These are phyloP conservation scores for Drosophila watanabei DNA, from an alignment of 1,140 invertebrate genomes.

Conservation along the genomic window DNA sequence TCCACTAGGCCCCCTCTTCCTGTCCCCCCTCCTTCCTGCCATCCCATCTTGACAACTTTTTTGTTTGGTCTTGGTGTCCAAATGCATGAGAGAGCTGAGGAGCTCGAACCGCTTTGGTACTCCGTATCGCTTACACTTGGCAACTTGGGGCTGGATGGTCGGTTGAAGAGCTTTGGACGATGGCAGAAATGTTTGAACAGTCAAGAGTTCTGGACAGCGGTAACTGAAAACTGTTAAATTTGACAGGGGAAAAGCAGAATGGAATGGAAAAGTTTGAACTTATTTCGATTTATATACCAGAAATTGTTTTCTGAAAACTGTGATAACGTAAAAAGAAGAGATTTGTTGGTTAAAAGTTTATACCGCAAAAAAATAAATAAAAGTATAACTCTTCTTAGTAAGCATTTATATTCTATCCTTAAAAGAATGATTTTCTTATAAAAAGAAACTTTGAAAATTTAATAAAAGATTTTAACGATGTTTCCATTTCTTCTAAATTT, in stretches of 20 bases:
- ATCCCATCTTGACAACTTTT: conserved; percentile 32
- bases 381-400: fast-evolving
- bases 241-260: too few relatives aligned
- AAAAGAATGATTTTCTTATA: background rate
- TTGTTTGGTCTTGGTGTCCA: conserved; percentile 66
- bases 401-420: background rate
- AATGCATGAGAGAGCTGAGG: conserved; percentile 40
- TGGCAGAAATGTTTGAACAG: conserved; percentile 54
- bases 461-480: background rate
- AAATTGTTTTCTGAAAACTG: background rate
- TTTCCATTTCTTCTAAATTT: background rate
- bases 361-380: background rate
- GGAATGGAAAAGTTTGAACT: background rate
- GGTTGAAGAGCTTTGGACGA: conserved; percentile 39
- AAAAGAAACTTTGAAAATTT: background rate
- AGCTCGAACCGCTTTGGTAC: conserved; percentile 43
- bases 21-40: conserved; percentile 13
- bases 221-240: conserved; percentile 13
- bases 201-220: conserved; percentile 22
- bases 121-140: conserved; percentile 64
- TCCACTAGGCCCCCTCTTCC: conserved; percentile 33
- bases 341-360: background rate
- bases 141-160: conserved; percentile 13
- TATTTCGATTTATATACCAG: background rate
- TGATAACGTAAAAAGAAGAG: background rate